A percentile compares a stretch with the other conserved stretches of the same genome.
phyloP scores from a whole-genome alignment of 2,113 vertebrate species.

The Nanorana parkeri region DNA sequence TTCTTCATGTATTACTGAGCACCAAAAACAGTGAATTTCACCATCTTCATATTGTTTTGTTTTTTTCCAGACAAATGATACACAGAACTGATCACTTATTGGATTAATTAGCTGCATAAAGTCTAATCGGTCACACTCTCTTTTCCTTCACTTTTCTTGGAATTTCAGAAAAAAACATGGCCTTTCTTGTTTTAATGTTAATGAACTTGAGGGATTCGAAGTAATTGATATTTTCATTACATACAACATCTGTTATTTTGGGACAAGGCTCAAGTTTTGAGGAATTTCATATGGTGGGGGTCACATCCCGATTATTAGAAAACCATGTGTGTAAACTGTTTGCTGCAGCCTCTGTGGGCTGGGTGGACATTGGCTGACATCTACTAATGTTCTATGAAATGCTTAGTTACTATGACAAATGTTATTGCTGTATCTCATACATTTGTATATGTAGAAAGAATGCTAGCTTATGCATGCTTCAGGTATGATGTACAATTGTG shows the following conservation, averaged over 20 bases:
- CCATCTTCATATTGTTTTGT: too few species aligned
- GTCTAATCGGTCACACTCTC: not conserved
- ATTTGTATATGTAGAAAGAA: not conserved
- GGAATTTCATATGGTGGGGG: conserved; percentile 21
- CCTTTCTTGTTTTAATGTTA: conserved; percentile 9
- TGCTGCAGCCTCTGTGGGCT: conserved; percentile 16
- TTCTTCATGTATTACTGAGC: too few species aligned
- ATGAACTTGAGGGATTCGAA: conserved; percentile 10
- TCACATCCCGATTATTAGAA: conserved; percentile 3
- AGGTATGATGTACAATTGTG: not conserved
- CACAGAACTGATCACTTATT: not conserved
- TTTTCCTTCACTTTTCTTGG: not conserved
- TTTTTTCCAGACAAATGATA: too few species aligned
- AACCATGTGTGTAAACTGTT: not conserved
- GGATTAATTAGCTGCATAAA: not conserved
- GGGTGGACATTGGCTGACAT: not conserved
- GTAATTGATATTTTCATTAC: conserved; percentile 37
- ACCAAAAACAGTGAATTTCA: too few species aligned
- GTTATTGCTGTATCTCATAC: not conserved
- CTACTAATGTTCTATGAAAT: not conserved
- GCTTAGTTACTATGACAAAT: not conserved
- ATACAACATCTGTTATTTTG: conserved; percentile 36
- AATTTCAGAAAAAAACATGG: conserved; percentile 9
- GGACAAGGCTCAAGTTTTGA: conserved; percentile 28
- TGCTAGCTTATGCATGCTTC: not conserved